Percentiles rank a stretch among this genome's conserved stretches.
Evolutionary conservation across 1,140 invertebrate species (phyloP).

Genomic region (Thaumatotibia leucotreta): DNA sequence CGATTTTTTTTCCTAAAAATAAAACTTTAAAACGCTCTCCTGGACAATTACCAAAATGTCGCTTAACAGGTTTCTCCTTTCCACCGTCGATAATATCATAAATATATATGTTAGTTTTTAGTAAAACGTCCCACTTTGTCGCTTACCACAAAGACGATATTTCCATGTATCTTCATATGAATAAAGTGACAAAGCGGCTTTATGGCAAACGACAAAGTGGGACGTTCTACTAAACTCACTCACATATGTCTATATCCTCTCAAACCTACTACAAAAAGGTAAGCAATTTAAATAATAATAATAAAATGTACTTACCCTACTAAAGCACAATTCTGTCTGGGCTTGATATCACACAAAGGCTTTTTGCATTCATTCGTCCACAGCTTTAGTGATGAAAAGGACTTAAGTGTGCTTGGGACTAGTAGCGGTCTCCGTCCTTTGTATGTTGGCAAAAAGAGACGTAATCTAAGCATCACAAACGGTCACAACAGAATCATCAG

Average conservation of each 20-base stretch:
- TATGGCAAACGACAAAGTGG: too few species aligned
- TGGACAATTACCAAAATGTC: too few species aligned
- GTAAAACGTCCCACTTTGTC: too few species aligned
- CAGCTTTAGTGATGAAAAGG: neutral
- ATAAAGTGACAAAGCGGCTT: too few species aligned
- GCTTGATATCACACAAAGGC: neutral
- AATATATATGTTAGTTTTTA: too few species aligned
- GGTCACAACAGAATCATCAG: neutral
- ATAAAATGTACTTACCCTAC: neutral
- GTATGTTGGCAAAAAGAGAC: neutral
- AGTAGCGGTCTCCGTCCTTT: neutral
- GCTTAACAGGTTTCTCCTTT: too few species aligned
- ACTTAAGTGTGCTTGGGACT: neutral
- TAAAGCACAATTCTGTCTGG: neutral
- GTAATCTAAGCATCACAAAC: neutral
- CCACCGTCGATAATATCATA: too few species aligned
- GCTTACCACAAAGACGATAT: too few species aligned
- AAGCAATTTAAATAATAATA: neutral
- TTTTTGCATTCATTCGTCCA: neutral
- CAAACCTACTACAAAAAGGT: neutral
- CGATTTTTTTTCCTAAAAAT: too few species aligned
- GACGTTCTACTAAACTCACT: too few species aligned
- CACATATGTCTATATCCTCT: neutral
- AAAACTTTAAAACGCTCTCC: too few species aligned
- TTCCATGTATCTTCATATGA: too few species aligned